Base-by-base conservation (phyloP, 2,113 vertebrate species). In the Corydoras sp. region DNA sequence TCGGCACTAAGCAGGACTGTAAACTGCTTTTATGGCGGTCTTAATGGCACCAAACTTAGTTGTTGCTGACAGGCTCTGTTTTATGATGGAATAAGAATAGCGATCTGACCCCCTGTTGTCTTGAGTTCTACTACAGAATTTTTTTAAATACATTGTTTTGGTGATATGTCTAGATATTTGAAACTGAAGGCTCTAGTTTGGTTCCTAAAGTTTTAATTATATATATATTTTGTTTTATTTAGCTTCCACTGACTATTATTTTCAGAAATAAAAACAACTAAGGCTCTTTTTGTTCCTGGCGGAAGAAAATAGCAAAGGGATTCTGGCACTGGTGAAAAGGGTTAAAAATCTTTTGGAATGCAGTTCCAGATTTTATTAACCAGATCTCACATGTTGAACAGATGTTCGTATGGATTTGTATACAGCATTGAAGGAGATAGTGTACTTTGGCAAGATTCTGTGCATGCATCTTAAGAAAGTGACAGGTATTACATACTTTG, bases 11-110 rank as follows among this genome's bases (percentile, higher is more conserved):
- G 83, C 73, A 79, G 69, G 75, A 81, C 71, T 65, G 74, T 87
- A 86, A 88, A 88, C 77, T 48, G 15, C 65, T 80, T 89, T 89
- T 86, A 85, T 80, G 77, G 78, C 77, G 13, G 79, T 77, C 79
- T 83, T 70, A 78, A 80, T 30, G 71, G 77, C 79, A 80, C 65
- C 56, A 72, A 78, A 77, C 76, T 55, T 73, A 77, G 71, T 53
- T 80, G 62, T 43, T 73, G 72, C 76, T 74, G 73, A 62, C 69
- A 80, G 77, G 72, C 73, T 64, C 32, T 62, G 58, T 79, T 84
- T 85, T 74, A 82, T 69, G 77, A 86, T 77, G 76, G 74, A 73
- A 76, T 18, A 83, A 82, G 74, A 86, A 84, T 84, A 85, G 70
- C 76, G 56, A 83, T 85, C 79, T 79, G 71, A 54, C 74, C 56